Percentiles rank a stretch among this genome's conserved stretches.
Evolutionary conservation across 2,113 vertebrate genomes (phyloP).

Genomic region (Gallinago paraguaiae): DNA sequence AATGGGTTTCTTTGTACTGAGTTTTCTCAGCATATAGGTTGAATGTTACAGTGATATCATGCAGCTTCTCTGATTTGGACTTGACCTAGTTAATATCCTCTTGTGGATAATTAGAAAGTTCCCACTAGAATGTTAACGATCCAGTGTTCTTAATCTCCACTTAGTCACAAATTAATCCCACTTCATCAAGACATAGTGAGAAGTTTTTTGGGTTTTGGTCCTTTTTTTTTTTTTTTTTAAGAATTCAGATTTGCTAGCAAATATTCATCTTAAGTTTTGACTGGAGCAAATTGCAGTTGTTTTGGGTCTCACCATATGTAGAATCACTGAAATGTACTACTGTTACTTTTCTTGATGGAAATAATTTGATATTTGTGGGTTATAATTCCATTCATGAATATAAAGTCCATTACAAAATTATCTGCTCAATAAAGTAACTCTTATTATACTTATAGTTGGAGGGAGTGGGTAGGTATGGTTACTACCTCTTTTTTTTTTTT

Average conservation of each 20-base stretch:
- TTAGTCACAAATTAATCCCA: background rate
- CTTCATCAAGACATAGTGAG: background rate
- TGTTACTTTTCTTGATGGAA: background rate
- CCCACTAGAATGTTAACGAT: background rate
- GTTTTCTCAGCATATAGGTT: background rate
- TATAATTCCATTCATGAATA: background rate
- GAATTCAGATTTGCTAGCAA: background rate
- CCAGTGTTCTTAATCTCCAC: background rate
- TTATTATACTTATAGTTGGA: background rate
- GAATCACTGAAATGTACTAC: background rate
- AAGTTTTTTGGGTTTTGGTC: background rate
- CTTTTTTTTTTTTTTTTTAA: background rate
- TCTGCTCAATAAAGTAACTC: background rate
- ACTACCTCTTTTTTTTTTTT: background rate
- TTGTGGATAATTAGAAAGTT: conserved; percentile 22
- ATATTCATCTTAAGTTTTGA: background rate
- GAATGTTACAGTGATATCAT: background rate
- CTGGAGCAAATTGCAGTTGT: background rate
- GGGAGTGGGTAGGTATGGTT: accelerated
- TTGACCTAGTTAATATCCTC: conserved; percentile 5
- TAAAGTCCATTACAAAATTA: background rate
- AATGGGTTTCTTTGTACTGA: background rate
- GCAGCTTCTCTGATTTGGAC: background rate
- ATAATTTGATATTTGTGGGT: background rate
- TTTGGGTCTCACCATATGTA: background rate